Evolutionary conservation across 35 echinoderm and acorn worm genomes (phyloP).

Genomic region (Acanthaster planci): DNA sequence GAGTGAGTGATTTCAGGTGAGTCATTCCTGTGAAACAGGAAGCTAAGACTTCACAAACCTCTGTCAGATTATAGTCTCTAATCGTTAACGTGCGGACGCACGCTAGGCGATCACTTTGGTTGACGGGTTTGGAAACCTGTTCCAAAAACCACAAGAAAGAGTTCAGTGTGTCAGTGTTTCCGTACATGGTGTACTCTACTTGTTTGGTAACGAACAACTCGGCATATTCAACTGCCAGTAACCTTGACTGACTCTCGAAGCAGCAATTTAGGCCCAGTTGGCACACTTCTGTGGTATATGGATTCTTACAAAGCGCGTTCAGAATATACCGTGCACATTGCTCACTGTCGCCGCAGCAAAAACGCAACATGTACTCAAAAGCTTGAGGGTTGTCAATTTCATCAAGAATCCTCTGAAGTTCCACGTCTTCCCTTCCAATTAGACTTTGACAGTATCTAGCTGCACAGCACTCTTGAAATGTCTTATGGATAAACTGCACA

Average conservation of each 20-base stretch:
- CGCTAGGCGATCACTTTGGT: not conserved
- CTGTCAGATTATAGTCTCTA: not conserved
- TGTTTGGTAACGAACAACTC: not conserved
- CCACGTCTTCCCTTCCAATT: no score
- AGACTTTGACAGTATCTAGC: not conserved
- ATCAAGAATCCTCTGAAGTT: not conserved
- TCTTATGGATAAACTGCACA: not conserved
- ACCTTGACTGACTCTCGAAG: not conserved
- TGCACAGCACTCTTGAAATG: constrained; percentile 7
- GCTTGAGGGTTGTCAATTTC: not conserved
- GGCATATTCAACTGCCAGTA: not conserved
- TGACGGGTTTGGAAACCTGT: no score
- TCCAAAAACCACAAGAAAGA: not conserved
- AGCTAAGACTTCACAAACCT: not conserved
- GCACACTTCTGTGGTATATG: not conserved
- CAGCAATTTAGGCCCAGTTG: not conserved
- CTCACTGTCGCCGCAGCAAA: constrained; percentile 2
- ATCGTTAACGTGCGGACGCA: no score
- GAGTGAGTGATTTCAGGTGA: not conserved
- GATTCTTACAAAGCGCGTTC: no score
- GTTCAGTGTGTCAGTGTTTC: not conserved
- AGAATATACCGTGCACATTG: not conserved
- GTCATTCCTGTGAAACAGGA: not conserved
- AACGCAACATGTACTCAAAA: not conserved
- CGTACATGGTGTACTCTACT: not conserved